Conservation (phyloP, 1,140 invertebrate genomes). For the Pogonomyrmex barbatus region DNA sequence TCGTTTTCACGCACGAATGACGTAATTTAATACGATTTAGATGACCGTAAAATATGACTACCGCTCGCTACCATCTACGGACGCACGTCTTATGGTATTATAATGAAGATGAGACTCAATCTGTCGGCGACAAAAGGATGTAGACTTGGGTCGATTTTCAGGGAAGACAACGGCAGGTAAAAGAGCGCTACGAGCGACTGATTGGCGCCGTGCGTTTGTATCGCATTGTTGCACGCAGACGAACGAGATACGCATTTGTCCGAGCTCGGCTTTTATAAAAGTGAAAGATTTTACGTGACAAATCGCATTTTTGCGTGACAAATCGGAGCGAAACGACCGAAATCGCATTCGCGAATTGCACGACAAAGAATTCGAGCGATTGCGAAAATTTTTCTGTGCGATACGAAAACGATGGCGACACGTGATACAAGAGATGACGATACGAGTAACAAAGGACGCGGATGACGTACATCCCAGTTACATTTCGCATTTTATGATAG, state of each 20-base stretch:
- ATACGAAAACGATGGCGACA: slow-evolving; percentile 25
- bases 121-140: background rate
- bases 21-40: slow-evolving; percentile 13
- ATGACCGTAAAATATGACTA: slow-evolving; percentile 17
- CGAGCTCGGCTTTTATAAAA: slow-evolving; percentile 32
- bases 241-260: slow-evolving; percentile 68
- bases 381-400: slow-evolving; percentile 21
- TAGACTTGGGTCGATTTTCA: slow-evolving; percentile 30
- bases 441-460: background rate
- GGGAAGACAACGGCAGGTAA: slow-evolving; percentile 14
- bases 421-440: slow-evolving; percentile 15
- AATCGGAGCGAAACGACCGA: slow-evolving; percentile 26
- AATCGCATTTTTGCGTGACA: slow-evolving; percentile 46
- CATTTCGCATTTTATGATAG: slow-evolving; percentile 4
- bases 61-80: background rate
- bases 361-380: slow-evolving; percentile 43
- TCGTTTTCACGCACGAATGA: background rate
- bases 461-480: slow-evolving; percentile 26
- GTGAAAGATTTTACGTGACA: slow-evolving; percentile 51
- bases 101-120: background rate
- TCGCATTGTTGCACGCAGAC: slow-evolving; percentile 77
- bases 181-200: slow-evolving; percentile 20
- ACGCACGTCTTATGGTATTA: background rate
- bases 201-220: slow-evolving; percentile 71
- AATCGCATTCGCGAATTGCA: slow-evolving; percentile 28